phyloP scores from a whole-genome alignment of 2,888 invertebrate species.

The Monoplex corrugatus region DNA sequence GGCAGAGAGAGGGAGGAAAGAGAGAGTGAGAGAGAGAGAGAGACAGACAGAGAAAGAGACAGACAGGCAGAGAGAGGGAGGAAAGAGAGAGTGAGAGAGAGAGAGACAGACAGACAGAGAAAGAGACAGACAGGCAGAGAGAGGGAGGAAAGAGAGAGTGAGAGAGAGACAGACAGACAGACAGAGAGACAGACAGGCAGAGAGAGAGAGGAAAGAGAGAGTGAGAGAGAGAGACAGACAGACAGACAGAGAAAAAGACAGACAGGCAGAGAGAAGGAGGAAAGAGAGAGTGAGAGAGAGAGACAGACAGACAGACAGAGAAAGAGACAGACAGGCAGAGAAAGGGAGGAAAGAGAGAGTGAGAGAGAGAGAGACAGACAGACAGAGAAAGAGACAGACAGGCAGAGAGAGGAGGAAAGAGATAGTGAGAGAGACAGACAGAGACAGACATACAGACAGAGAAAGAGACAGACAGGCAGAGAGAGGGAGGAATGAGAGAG shows the following conservation, averaged over 20 bases:
- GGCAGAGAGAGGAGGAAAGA: slow-evolving; percentile 7
- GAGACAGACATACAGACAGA: neutral
- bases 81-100: neutral
- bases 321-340: neutral
- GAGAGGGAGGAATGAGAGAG: no score
- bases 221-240: neutral
- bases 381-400: slow-evolving; percentile 1
- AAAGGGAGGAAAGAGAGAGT: neutral
- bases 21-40: neutral
- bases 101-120: neutral
- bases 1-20: neutral
- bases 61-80: neutral
- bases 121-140: neutral
- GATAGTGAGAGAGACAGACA: neutral
- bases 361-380: slow-evolving; percentile 6
- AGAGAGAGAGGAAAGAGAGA: neutral
- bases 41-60: neutral
- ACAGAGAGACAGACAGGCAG: neutral
- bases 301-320: neutral
- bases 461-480: neutral
- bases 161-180: neutral
- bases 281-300: neutral
- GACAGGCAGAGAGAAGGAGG: neutral
- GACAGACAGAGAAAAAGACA: neutral
- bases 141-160: neutral